Evolutionary conservation across 2,113 vertebrate species (phyloP), one percentile per base, ranked within the genome.

Genomic region (Lagopus leucura): DNA sequence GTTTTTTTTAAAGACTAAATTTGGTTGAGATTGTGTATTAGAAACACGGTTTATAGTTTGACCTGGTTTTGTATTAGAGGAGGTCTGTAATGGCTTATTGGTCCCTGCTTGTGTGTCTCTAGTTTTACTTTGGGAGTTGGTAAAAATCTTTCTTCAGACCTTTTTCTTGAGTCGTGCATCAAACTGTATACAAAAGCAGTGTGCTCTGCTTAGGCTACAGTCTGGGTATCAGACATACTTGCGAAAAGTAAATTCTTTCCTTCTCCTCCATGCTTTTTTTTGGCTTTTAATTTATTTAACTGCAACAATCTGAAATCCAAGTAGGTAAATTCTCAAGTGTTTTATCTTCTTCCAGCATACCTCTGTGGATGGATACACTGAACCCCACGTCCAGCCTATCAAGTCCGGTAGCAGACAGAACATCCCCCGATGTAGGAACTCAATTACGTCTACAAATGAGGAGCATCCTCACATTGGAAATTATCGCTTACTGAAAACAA

Each of bases 401-500:
- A 99, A 99, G 93, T 98, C 99, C 7, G 98, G 98, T 34, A 99
- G 99, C 97, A 98, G 99, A 75, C 99, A 99, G 95, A 99, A 98
- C 92, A 97, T 99, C 82, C 98, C 99, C 3, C 97, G 99, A 88
- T 99, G 99, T 54, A 98, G 99, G 91, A 99, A 99, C 94, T 99
- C 99, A 76, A 98, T 99, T 81, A 98, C 99, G 1, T 99, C 98
- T 54, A 97, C 98, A 30, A 96, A 98, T 8, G 98, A 99, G 55
- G 98, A 99, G 85, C 99, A 99, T 78, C 98, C 99, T 79, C 99
- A 99, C 88, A 98, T 99, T 82, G 99, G 99, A 89, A 99, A 99
- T 95, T 99, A 99, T 58, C 98, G 99, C 88, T 98, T 99, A 91
- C 98, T 99, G 73, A 99, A 99, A 97, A 99, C 99, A 88, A 99